phyloP scores from a whole-genome alignment of 2,113 vertebrate species.

The Acanthisitta chloris region DNA sequence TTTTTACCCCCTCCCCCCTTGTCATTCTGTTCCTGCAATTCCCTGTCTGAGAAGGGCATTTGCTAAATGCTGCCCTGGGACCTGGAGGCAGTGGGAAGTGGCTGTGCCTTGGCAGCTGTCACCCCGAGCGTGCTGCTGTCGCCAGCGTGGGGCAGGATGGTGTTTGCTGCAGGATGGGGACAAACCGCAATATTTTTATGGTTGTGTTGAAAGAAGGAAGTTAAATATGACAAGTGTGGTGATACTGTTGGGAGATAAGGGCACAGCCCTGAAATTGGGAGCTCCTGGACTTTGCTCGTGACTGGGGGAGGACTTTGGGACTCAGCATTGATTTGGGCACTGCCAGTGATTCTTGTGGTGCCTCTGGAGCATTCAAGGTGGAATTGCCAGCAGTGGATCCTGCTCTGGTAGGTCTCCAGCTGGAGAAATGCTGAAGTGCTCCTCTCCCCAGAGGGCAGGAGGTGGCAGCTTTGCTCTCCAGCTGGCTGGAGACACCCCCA shows the following conservation, averaged over 20 bases:
- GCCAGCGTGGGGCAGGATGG: neutral
- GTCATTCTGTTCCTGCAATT: neutral
- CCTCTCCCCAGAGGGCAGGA: neutral
- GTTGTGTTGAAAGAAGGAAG: neutral
- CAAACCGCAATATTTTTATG: neutral
- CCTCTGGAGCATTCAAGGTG: neutral
- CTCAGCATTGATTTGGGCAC: neutral
- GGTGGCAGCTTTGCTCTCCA: neutral
- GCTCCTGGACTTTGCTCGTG: neutral
- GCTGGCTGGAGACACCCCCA: neutral
- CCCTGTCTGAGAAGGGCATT: neutral
- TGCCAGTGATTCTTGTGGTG: neutral
- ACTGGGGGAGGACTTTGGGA: neutral
- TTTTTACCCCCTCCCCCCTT: rapidly evolving
- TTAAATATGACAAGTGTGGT: neutral
- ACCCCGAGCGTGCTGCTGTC: neutral
- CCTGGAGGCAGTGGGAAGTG: neutral
- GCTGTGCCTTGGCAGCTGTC: neutral
- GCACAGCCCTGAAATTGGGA: neutral
- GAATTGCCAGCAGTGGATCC: neutral
- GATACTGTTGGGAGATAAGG: neutral
- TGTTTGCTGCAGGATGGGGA: neutral
- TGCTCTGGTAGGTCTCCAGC: neutral
- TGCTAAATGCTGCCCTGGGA: neutral
- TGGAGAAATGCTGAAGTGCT: neutral